A percentile compares a stretch with the other conserved stretches of the same genome.
Evolutionary conservation across 2,113 vertebrate genomes (phyloP).

Genomic region (Dicerorhinus sumatrensis): DNA sequence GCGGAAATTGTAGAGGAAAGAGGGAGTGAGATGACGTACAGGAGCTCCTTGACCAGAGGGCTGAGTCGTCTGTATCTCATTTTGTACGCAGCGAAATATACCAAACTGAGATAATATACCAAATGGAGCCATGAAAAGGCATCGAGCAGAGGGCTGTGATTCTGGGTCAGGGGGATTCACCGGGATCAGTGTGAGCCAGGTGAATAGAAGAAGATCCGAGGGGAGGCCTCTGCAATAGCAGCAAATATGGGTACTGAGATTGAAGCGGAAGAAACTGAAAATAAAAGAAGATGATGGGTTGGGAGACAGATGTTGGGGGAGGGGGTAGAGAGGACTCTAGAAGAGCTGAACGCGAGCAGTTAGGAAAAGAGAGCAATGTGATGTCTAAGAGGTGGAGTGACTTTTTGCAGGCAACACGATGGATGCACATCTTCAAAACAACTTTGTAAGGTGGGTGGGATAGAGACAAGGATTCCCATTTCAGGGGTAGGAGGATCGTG

Average conservation of each 20-base stretch:
- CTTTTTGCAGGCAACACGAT: neutral
- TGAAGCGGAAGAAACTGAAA: neutral
- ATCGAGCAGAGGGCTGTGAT: fast-evolving
- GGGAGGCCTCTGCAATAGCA: neutral
- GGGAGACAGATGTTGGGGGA: neutral
- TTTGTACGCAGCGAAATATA: neutral
- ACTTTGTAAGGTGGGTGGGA: neutral
- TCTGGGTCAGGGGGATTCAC: neutral
- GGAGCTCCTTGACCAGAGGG: neutral
- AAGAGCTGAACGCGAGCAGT: fast-evolving
- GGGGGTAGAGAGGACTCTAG: neutral
- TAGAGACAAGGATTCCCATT: neutral
- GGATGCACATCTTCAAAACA: neutral
- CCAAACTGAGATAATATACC: neutral
- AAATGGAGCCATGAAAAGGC: no score
- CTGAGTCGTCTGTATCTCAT: neutral
- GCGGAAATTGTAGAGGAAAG: neutral
- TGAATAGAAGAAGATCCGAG: neutral
- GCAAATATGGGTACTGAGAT: neutral
- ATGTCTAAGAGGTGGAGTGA: neutral
- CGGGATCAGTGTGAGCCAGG: neutral
- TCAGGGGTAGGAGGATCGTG: neutral
- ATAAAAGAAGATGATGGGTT: neutral
- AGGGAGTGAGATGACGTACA: neutral
- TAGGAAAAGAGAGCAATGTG: neutral